A percentile compares a stretch with the other conserved stretches of the same genome.
Conservation (phyloP, 2,797 vertebrate species). For the Micrastur ruficollis region DNA sequence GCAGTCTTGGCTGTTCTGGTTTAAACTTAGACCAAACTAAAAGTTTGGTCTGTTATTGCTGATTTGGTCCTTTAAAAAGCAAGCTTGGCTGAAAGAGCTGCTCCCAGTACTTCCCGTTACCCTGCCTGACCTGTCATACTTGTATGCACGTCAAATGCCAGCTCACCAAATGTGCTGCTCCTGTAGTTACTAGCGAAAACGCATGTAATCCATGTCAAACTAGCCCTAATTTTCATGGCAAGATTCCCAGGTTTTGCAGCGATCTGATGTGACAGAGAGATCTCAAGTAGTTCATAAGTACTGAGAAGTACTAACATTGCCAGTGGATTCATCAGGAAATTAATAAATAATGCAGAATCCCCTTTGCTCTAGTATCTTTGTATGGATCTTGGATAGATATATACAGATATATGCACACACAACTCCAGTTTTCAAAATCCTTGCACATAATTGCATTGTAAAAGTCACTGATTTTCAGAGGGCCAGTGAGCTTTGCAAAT, state of each 20-base stretch:
- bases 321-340: neutral
- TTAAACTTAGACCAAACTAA: neutral
- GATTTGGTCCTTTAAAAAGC: neutral
- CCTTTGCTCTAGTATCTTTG: neutral
- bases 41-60: neutral
- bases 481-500: neutral
- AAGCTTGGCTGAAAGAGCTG: neutral
- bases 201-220: constrained; percentile 1
- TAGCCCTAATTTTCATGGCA: neutral
- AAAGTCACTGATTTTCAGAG: neutral
- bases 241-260: neutral
- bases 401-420: neutral
- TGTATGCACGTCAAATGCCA: neutral
- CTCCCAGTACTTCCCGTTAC: neutral
- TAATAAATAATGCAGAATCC: neutral
- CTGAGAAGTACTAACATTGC: rapidly evolving
- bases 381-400: neutral
- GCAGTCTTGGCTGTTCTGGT: neutral
- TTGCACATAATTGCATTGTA: neutral
- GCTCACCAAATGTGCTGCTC: neutral
- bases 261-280: neutral
- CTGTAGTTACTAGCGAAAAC: constrained; percentile 6
- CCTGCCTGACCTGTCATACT: constrained; percentile 4
- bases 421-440: neutral
- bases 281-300: neutral